These are phyloP conservation scores for Apotomis turbidana DNA, from an alignment of 2,888 invertebrate genomes.

Conservation along the genomic window DNA sequence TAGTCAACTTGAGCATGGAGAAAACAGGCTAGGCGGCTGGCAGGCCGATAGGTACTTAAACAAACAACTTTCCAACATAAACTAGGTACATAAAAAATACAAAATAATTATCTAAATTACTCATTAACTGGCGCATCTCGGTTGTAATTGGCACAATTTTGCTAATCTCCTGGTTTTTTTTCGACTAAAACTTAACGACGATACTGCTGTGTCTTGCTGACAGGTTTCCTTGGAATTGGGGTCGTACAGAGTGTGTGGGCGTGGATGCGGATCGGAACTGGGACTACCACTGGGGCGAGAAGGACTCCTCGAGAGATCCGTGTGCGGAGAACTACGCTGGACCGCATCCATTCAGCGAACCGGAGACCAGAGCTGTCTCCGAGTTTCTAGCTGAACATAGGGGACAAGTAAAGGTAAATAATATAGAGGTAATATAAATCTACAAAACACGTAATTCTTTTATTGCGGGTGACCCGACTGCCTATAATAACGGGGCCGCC, in stretches of 20 bases:
- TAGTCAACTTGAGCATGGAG: conserved; percentile 40
- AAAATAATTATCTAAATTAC: conserved; percentile 38
- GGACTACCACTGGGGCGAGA: conserved; percentile 88
- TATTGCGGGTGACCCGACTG: too few species aligned
- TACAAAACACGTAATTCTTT: too few species aligned
- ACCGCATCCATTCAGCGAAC: conserved; percentile 89
- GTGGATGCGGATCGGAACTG: conserved; percentile 92
- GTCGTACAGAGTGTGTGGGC: conserved; percentile 86
- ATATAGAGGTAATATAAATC: not conserved
- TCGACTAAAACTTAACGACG: not conserved
- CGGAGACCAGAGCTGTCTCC: conserved; percentile 88
- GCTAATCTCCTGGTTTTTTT: not conserved
- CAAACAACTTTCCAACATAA: not conserved
- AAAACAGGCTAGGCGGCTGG: conserved; percentile 1
- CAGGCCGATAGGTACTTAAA: not conserved
- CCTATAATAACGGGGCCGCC: too few species aligned
- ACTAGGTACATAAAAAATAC: not conserved
- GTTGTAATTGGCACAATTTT: not conserved
- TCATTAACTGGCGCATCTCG: conserved; percentile 18
- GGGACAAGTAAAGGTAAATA: conserved; percentile 84
- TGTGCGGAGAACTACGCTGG: conserved; percentile 91
- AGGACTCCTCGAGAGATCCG: conserved; percentile 87
- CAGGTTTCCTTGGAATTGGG: conserved; percentile 84
- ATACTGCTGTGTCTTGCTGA: not conserved
- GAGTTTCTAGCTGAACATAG: conserved; percentile 83